Base-by-base conservation (phyloP, 1,140 invertebrate species). In the Frieseomelitta varia region DNA sequence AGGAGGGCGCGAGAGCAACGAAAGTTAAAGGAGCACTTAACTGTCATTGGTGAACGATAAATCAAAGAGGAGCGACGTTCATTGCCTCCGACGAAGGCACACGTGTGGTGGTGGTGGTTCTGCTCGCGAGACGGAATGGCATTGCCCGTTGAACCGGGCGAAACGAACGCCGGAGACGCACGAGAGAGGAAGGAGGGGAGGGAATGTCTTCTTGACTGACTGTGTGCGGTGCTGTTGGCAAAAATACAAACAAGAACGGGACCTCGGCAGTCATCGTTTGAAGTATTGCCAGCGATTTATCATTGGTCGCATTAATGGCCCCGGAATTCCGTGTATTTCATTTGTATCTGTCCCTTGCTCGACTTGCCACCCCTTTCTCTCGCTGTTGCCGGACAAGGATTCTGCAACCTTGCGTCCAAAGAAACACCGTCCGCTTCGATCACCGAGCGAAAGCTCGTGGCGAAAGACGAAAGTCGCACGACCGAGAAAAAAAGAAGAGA, bases 281-380 rank as follows among this genome's bases (percentile, higher is more conserved):
- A 93, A 93, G 90, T 91, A 93, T 93, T 87, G 87, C 88, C 91
- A 71, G 90, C 91, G 88, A 93, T 93, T 93, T 92, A 93, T 93
- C 92, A 93, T 92, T 88, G 92, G 86, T 82, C 86, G 88, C 91
- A 92, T 92, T 93, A 93, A 93, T 93, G 92, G 91, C 84, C 88
- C 87, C 89, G 88, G 88, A 92, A 91, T 93, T 88, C 87, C 90
- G 87, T 93, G 93, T 93, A 92, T 93, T 93, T 90, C 91, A 93
- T 93, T 93, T 93, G 92, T 93, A 93, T 91, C 92, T 92, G 92
- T 93, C 91, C 90, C 89, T 80, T 87, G 21, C 83, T 39, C 65
- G 11, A 30, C 71, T 58, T 24, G 88, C 88, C 55, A 34, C 75
- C 71, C 39, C 27, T 69, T 67, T 53, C 68, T 51, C 51, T 51